Percentiles rank a stretch among this genome's conserved stretches.
Evolutionary conservation across 2,888 invertebrate genomes (phyloP).

Genomic region (Lycocerus yunnanus): DNA sequence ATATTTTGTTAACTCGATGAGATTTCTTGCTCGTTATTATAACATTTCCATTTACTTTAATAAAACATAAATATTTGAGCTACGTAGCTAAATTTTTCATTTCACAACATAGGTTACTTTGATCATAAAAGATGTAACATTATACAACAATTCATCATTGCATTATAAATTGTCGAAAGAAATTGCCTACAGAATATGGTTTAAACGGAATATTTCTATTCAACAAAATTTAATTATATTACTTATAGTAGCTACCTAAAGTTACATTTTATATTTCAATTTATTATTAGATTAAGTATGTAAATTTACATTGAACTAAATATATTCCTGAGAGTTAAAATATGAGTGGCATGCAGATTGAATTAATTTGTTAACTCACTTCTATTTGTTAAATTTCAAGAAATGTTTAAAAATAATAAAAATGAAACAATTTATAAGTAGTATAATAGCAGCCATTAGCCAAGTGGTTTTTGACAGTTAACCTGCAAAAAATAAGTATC

Average conservation of each 20-base stretch:
- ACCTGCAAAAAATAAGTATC: neutral
- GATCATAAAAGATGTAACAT: neutral
- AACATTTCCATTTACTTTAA: neutral
- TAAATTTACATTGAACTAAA: neutral
- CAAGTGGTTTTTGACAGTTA: neutral
- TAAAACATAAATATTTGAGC: neutral
- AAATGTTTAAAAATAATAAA: neutral
- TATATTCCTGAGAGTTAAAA: neutral
- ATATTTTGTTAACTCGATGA: neutral
- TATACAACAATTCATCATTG: neutral
- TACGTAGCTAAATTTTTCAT: neutral
- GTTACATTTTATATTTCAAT: neutral
- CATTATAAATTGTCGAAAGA: neutral
- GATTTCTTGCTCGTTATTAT: neutral
- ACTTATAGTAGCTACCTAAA: neutral
- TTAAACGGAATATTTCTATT: neutral
- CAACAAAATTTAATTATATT: neutral
- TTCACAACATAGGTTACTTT: neutral
- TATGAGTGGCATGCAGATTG: neutral
- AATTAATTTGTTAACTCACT: neutral
- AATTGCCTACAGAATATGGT: neutral
- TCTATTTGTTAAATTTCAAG: neutral
- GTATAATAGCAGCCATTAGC: too few relatives aligned
- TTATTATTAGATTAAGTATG: conserved; percentile 1
- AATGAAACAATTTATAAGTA: too few relatives aligned